These are phyloP conservation scores for Philereme transversata DNA, from an alignment of 2,888 invertebrate genomes.

Conservation along the genomic window DNA sequence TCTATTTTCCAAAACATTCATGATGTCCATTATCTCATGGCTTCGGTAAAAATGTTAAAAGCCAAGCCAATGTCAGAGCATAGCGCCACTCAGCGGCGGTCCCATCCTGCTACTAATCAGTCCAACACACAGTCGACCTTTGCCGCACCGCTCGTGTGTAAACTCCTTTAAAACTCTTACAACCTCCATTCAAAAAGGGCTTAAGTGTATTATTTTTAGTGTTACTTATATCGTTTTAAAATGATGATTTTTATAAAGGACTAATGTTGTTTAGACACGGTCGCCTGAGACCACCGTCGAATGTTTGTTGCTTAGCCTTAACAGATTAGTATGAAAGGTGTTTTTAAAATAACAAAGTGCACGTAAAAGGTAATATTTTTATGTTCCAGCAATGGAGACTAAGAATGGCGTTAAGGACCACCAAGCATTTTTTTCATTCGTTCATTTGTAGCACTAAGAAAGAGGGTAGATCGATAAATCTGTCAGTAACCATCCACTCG, in stretches of 20 bases:
- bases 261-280: conserved; percentile 71
- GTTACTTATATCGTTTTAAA: conserved; percentile 48
- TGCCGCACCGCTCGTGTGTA: conserved; percentile 65
- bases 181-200: conserved; percentile 44
- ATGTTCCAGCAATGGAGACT: conserved; percentile 17
- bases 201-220: conserved; percentile 32
- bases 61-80: conserved; percentile 39
- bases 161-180: conserved; percentile 62
- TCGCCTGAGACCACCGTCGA: conserved; percentile 72
- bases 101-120: conserved; percentile 67
- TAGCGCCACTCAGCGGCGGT: conserved; percentile 79
- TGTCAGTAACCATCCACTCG: too few species aligned
- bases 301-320: conserved; percentile 68
- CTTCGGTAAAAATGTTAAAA: conserved; percentile 46
- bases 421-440: conserved; percentile 17
- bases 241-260: conserved; percentile 43
- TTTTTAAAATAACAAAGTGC: conserved; percentile 64
- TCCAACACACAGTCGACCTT: conserved; percentile 68
- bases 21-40: conserved; percentile 22
- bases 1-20: too few species aligned
- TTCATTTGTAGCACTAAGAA: too few species aligned
- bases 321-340: conserved; percentile 53
- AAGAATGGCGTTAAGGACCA: conserved; percentile 25
- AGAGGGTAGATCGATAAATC: too few species aligned
- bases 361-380: conserved; percentile 38